Evolutionary conservation across 1,140 invertebrate genomes (phyloP).

Genomic region (Meteorus sp.): DNA sequence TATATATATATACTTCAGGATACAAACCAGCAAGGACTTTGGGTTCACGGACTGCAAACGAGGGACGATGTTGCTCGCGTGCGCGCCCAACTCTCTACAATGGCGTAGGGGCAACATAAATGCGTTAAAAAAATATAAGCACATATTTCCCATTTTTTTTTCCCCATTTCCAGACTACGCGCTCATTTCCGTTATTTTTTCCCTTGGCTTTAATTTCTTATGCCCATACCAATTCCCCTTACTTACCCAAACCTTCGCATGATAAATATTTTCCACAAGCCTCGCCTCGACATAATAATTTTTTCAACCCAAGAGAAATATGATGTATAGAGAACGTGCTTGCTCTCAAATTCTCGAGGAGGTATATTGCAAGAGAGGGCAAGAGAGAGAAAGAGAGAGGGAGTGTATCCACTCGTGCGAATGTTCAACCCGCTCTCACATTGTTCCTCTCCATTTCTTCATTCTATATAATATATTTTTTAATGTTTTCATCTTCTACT

Average conservation of each 20-base stretch:
- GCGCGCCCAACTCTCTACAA: conserved; percentile 22
- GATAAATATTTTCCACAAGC: conserved; percentile 9
- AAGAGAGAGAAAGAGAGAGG: too few species aligned
- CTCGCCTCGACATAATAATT: conserved; percentile 1
- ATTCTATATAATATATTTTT: too few species aligned
- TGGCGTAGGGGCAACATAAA: conserved; percentile 26
- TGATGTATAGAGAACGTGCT: conserved; percentile 6
- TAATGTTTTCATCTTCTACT: too few species aligned
- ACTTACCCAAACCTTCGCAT: conserved; percentile 3
- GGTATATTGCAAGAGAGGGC: too few species aligned
- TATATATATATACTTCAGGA: conserved; percentile 31
- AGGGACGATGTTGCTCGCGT: conserved; percentile 19
- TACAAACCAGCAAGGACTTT: conserved; percentile 41
- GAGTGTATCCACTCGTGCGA: conserved; percentile 8
- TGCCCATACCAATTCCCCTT: too few species aligned
- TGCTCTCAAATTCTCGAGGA: background rate
- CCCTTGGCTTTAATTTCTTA: too few species aligned
- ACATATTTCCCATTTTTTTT: background rate
- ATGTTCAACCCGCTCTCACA: background rate
- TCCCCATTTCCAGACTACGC: background rate
- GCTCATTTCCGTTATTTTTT: background rate
- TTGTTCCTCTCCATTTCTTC: conserved; percentile 6
- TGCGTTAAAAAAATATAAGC: conserved; percentile 3
- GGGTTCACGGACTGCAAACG: conserved; percentile 37
- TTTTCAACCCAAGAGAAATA: background rate